A percentile compares a stretch with the other conserved stretches of the same genome.
Conservation (phyloP, 2,797 vertebrate species). For the Coccyzus lansbergi region DNA sequence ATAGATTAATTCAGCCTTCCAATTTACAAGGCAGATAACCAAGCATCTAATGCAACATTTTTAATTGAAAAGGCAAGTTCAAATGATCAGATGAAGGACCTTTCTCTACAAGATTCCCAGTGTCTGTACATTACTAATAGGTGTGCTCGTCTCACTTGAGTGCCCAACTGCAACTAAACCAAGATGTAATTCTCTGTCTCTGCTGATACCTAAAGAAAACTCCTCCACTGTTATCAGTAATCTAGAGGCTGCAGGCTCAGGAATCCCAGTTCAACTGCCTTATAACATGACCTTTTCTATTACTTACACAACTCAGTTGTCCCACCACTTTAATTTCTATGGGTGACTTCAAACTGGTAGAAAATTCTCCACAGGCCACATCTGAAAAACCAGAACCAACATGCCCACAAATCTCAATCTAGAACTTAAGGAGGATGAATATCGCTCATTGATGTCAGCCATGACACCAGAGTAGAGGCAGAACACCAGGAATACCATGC, state of each 20-base stretch:
- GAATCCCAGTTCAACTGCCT: background rate
- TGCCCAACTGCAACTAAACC: fast-evolving
- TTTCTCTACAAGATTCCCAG: background rate
- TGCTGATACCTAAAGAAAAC: background rate
- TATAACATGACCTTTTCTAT: background rate
- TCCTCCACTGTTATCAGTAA: background rate
- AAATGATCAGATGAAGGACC: background rate
- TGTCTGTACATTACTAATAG: background rate
- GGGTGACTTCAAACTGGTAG: background rate
- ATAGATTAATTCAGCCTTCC: background rate
- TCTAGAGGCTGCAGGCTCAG: background rate
- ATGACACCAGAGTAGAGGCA: background rate
- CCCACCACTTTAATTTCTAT: background rate
- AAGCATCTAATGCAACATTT: background rate
- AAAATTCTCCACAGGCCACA: background rate
- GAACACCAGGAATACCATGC: background rate
- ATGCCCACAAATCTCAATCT: background rate
- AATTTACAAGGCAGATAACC: background rate
- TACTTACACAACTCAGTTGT: background rate
- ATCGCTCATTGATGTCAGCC: background rate
- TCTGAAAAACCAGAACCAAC: background rate
- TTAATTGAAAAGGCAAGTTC: background rate
- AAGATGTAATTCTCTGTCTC: background rate
- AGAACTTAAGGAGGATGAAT: background rate
- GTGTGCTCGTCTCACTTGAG: background rate